phyloP scores from a whole-genome alignment of 1,140 invertebrate genomes.

The Stegodyphus dumicola region DNA sequence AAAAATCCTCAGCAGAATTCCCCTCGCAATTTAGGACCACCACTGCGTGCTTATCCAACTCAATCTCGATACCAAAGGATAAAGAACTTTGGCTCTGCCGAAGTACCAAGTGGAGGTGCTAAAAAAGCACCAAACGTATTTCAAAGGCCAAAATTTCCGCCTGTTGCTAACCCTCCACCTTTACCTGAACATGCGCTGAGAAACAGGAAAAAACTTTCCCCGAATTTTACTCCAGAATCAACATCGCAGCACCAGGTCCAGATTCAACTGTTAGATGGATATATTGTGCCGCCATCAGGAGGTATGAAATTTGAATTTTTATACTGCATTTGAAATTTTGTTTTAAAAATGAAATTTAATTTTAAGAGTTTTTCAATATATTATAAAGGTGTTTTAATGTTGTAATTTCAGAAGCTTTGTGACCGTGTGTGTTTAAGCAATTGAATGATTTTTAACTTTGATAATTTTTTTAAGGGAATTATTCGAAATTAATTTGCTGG shows the following conservation, averaged over 20 bases:
- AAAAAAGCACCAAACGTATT: background rate
- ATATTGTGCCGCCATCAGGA: conserved; percentile 35
- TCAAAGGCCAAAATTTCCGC: conserved; percentile 35
- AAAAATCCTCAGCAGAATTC: background rate
- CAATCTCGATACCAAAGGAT: conserved; percentile 38
- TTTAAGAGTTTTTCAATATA: too few relatives aligned
- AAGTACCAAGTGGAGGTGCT: background rate
- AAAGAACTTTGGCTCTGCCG: conserved; percentile 31
- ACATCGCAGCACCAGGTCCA: conserved; percentile 53
- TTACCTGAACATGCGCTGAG: conserved; percentile 25
- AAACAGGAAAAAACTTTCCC: background rate
- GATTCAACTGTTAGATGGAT: conserved; percentile 50
- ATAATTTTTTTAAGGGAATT: too few relatives aligned
- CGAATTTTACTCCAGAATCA: conserved; percentile 40
- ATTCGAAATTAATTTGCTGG: too few relatives aligned
- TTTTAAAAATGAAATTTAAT: too few relatives aligned
- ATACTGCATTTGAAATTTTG: too few relatives aligned
- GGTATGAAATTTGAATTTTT: background rate
- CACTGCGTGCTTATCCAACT: conserved; percentile 18
- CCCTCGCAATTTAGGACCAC: background rate
- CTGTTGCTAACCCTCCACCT: conserved; percentile 51
- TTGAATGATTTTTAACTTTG: too few relatives aligned
- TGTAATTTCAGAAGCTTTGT: too few relatives aligned
- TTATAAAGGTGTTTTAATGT: too few relatives aligned
- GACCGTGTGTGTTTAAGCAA: too few relatives aligned